Evolutionary conservation across 37 sponge, comb jelly and placozoan species (phyloP).

Genomic region (Eunapius fragilis): DNA sequence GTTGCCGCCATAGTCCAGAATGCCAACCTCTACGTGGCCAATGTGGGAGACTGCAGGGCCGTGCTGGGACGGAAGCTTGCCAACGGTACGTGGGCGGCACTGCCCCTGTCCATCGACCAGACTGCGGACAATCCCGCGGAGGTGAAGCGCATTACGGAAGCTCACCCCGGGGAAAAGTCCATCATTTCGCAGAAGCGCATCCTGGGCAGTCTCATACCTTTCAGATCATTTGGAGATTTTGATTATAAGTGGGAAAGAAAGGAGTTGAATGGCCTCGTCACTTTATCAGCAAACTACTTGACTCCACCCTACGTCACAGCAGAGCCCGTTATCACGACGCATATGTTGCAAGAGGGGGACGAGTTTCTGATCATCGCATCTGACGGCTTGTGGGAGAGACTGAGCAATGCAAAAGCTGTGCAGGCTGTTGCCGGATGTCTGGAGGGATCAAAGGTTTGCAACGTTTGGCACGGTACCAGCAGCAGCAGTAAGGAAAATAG

Average conservation of each 20-base stretch:
- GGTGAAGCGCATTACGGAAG: slow-evolving; percentile 53
- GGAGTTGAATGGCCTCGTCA: slow-evolving; percentile 21
- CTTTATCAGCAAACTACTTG: slow-evolving; percentile 44
- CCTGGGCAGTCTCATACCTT: slow-evolving; percentile 84
- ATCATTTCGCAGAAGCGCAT: slow-evolving; percentile 53
- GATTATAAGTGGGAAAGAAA: slow-evolving; percentile 81
- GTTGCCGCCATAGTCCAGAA: slow-evolving; percentile 28
- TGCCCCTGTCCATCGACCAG: slow-evolving; percentile 76
- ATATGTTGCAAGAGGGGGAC: slow-evolving; percentile 21
- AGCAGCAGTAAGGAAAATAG: too few relatives aligned
- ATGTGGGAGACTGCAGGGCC: slow-evolving; percentile 85
- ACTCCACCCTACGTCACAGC: slow-evolving; percentile 92
- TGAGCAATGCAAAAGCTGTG: slow-evolving; percentile 72
- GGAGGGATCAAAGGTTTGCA: not conserved
- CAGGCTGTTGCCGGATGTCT: slow-evolving; percentile 40
- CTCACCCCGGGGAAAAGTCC: slow-evolving; percentile 84
- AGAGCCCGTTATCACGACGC: slow-evolving; percentile 75
- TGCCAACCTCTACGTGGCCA: slow-evolving; percentile 68
- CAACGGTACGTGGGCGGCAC: slow-evolving; percentile 48
- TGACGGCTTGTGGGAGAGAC: slow-evolving; percentile 90
- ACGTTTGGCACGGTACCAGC: not conserved
- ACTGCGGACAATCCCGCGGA: slow-evolving; percentile 68
- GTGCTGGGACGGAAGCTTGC: slow-evolving; percentile 55
- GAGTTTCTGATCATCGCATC: slow-evolving; percentile 82
- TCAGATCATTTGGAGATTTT: slow-evolving; percentile 87